phyloP scores from a whole-genome alignment of 2,797 vertebrate species.

The Poecile montanus region DNA sequence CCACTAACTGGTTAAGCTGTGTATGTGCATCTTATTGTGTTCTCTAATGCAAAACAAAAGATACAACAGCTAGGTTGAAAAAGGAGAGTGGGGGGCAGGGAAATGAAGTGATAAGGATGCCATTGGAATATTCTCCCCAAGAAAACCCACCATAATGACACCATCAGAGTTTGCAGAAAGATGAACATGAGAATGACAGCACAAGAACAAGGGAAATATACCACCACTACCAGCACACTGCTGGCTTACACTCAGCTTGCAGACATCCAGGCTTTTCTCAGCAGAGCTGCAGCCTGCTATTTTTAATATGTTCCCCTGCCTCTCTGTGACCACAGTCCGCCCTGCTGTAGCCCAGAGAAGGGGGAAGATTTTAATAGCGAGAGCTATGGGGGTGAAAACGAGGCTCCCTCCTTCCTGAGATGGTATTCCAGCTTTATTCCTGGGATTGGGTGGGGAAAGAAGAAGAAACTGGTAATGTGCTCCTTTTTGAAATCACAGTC shows the following conservation, averaged over 20 bases:
- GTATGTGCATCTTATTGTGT: not conserved
- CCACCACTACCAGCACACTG: not conserved
- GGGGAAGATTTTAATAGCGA: no score
- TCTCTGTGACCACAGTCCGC: no score
- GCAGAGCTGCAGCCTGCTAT: not conserved
- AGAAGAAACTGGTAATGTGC: no score
- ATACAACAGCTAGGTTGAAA: not conserved
- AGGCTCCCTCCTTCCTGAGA: no score
- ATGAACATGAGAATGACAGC: not conserved
- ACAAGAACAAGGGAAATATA: not conserved
- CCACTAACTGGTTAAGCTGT: not conserved
- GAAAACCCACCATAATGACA: not conserved
- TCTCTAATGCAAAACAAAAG: not conserved
- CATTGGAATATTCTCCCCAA: not conserved
- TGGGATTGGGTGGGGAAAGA: no score
- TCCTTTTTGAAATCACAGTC: no score
- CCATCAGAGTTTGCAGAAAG: not conserved
- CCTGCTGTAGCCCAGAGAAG: no score
- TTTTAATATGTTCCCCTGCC: no score
- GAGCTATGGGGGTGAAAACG: no score
- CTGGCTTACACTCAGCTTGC: not conserved
- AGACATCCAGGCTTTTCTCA: not conserved
- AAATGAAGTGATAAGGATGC: not conserved
- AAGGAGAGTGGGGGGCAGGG: rapidly evolving
- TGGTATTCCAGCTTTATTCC: no score